Percentiles rank a stretch among this genome's conserved stretches.
These are phyloP conservation scores for Accipiter virgatus DNA, from an alignment of 2,113 vertebrate species.

Conservation along the genomic window DNA sequence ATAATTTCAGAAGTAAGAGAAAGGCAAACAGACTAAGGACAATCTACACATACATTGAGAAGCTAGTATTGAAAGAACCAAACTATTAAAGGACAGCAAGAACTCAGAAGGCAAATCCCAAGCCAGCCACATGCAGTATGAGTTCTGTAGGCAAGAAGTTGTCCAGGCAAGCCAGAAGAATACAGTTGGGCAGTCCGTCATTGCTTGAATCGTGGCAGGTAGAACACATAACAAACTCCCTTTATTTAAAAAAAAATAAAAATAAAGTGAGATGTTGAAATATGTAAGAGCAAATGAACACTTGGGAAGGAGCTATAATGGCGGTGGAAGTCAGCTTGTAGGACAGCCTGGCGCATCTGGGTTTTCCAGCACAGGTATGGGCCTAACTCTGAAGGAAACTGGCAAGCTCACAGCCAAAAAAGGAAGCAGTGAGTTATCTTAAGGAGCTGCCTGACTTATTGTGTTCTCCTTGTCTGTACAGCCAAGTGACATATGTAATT, in stretches of 20 bases:
- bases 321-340: background rate
- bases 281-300: background rate
- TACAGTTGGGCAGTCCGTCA: background rate
- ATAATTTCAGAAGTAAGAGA: background rate
- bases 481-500: background rate
- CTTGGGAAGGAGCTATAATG: background rate
- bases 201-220: background rate
- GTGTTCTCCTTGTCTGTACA: background rate
- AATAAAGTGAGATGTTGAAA: background rate
- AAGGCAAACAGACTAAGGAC: background rate
- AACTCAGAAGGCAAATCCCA: background rate
- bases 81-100: background rate
- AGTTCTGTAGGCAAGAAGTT: background rate
- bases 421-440: background rate
- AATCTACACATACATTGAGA: background rate
- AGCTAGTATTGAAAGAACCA: background rate
- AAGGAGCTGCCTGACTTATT: background rate
- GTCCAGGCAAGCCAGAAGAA: background rate
- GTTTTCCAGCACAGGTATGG: background rate
- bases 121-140: background rate
- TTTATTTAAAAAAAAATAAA: background rate
- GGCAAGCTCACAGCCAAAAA: background rate
- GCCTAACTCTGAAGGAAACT: background rate
- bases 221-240: background rate
- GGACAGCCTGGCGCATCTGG: background rate